These are phyloP conservation scores for Marmota flaviventris DNA, from an alignment of 2,113 vertebrate species.

Conservation along the genomic window DNA sequence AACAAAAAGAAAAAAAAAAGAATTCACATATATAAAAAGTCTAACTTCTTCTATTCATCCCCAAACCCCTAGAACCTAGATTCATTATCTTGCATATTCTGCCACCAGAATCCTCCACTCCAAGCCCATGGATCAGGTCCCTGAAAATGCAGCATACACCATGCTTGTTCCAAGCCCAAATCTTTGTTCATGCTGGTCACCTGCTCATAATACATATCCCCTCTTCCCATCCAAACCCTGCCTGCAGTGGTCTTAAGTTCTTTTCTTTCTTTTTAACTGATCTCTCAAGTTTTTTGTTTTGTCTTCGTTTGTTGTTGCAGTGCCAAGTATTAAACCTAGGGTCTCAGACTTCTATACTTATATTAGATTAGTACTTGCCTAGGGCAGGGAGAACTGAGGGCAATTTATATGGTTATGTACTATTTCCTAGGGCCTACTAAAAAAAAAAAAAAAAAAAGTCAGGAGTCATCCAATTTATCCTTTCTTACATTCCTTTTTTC, in stretches of 20 bases:
- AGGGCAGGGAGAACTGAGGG: no score
- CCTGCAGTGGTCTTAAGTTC: neutral
- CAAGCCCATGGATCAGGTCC: neutral
- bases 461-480: neutral
- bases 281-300: neutral
- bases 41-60: constrained; percentile 1
- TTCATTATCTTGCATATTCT: neutral
- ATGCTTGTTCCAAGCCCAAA: neutral
- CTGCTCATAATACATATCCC: neutral
- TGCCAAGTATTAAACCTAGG: neutral
- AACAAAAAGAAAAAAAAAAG: neutral
- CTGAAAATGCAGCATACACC: neutral
- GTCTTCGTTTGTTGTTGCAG: neutral
- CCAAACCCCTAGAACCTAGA: neutral
- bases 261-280: neutral
- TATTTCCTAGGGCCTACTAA: neutral
- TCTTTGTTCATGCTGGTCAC: neutral
- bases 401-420: neutral
- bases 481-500: neutral
- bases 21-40: neutral
- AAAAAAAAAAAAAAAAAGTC: neutral
- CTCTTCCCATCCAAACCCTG: neutral
- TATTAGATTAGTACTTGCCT: no score
- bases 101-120: constrained; percentile 26
- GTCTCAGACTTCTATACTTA: no score